Evolutionary conservation across 2,888 invertebrate species (phyloP).

Genomic region (Phaonia tiefii): DNA sequence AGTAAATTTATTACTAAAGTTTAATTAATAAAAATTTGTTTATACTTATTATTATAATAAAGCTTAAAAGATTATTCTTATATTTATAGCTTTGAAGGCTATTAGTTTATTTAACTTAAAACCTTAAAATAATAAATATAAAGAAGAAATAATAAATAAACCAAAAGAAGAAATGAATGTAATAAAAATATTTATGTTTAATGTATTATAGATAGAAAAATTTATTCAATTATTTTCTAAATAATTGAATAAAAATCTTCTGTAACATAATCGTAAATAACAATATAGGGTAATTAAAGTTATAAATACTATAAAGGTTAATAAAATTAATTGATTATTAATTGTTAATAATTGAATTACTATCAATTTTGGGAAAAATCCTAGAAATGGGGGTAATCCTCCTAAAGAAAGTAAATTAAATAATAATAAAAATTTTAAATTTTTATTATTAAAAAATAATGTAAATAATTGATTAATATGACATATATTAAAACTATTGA

Average conservation of each 20-base stretch:
- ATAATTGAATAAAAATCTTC: constrained; percentile 81
- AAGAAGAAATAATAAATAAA: constrained; percentile 71
- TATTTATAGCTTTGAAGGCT: constrained; percentile 85
- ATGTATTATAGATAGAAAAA: constrained; percentile 77
- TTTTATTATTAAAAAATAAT: constrained; percentile 75
- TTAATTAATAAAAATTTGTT: too few species aligned
- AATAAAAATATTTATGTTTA: constrained; percentile 71
- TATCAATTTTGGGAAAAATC: constrained; percentile 84
- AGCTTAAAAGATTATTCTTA: constrained; percentile 82
- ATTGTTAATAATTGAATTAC: constrained; percentile 82
- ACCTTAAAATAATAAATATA: constrained; percentile 67
- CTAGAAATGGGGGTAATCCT: constrained; percentile 83
- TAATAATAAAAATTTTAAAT: constrained; percentile 82
- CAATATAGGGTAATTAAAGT: constrained; percentile 83
- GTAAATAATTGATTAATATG: constrained; percentile 82
- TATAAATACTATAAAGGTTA: constrained; percentile 81
- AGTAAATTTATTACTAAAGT: constrained; percentile 70
- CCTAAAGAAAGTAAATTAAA: constrained; percentile 83
- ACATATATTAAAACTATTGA: constrained; percentile 81
- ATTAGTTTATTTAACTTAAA: constrained; percentile 84
- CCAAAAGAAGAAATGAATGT: constrained; percentile 73
- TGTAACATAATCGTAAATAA: constrained; percentile 82
- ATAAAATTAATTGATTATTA: constrained; percentile 80
- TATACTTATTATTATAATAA: too few species aligned
- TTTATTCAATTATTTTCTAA: constrained; percentile 81